These are phyloP conservation scores for Keiferia lycopersicella DNA, from an alignment of 2,888 invertebrate genomes.

Conservation along the genomic window DNA sequence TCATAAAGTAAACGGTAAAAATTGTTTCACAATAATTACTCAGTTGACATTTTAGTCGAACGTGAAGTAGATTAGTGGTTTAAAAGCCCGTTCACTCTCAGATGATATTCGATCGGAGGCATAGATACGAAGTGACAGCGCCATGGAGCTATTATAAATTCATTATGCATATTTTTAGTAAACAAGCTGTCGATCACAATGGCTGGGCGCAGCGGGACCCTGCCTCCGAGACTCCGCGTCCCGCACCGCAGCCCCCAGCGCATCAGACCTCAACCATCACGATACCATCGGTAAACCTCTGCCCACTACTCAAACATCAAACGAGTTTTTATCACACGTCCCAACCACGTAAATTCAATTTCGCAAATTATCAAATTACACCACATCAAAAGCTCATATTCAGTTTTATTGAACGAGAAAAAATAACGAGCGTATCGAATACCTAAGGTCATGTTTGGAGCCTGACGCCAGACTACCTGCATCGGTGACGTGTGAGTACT, in stretches of 20 bases:
- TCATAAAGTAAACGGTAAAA: constrained; percentile 31
- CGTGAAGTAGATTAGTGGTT: background rate
- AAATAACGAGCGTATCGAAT: constrained; percentile 73
- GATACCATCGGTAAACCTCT: constrained; percentile 53
- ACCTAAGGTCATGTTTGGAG: constrained; percentile 75
- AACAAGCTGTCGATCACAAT: constrained; percentile 82
- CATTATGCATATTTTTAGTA: constrained; percentile 82
- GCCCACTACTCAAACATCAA: constrained; percentile 48
- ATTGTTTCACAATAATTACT: background rate
- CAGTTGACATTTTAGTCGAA: constrained; percentile 4
- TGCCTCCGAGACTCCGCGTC: constrained; percentile 49
- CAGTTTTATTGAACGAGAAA: constrained; percentile 66
- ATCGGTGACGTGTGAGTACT: constrained; percentile 68
- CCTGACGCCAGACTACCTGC: constrained; percentile 73
- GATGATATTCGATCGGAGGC: constrained; percentile 43
- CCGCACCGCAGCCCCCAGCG: constrained; percentile 55
- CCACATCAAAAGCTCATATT: constrained; percentile 71
- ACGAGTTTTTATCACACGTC: constrained; percentile 58
- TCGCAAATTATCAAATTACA: constrained; percentile 75
- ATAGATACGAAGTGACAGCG: constrained; percentile 56
- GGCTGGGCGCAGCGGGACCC: constrained; percentile 69
- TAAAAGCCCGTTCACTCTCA: constrained; percentile 38
- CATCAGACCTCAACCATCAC: constrained; percentile 56
- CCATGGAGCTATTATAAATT: constrained; percentile 75
- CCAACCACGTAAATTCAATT: constrained; percentile 61